Evolutionary conservation across 2,113 vertebrate genomes (phyloP).

Genomic region (Phainopepla nitens): DNA sequence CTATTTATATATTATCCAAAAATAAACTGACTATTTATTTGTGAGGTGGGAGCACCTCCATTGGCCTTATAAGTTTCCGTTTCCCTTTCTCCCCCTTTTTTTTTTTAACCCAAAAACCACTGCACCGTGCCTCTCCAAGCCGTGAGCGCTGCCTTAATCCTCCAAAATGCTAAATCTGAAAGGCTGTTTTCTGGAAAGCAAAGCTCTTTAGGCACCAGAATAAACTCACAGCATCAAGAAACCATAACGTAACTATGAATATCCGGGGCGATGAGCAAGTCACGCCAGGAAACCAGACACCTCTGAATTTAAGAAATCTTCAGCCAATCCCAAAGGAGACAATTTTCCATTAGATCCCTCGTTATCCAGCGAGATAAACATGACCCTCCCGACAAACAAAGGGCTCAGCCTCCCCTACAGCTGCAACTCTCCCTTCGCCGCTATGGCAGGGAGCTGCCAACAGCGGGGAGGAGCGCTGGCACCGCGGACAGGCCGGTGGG

Average conservation of each 20-base stretch:
- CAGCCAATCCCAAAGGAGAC: slow-evolving; percentile 27
- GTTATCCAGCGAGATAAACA: slow-evolving; percentile 3
- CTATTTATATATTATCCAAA: not conserved
- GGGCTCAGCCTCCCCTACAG: not conserved
- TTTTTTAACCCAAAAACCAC: not conserved
- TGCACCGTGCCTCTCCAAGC: not conserved
- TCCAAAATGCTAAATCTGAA: not conserved
- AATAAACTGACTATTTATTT: not conserved
- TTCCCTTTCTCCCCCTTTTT: not conserved
- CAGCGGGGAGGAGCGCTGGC: not conserved
- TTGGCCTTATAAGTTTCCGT: not conserved
- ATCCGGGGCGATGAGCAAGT: not conserved
- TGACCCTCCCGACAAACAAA: slow-evolving; percentile 17
- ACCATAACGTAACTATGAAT: not conserved
- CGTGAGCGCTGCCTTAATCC: not conserved
- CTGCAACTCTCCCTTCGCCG: not conserved
- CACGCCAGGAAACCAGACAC: slow-evolving; percentile 12
- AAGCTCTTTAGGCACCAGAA: not conserved
- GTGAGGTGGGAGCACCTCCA: not conserved
- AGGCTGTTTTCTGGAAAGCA: not conserved
- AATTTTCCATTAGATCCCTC: slow-evolving; percentile 40
- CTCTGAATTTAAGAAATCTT: slow-evolving; percentile 16
- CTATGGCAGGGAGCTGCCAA: not conserved
- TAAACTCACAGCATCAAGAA: not conserved
- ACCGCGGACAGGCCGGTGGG: not conserved